Evolutionary conservation across 2,797 vertebrate species (phyloP), one percentile per base, ranked within the genome.

Genomic region (Corythornis leucogaster): DNA sequence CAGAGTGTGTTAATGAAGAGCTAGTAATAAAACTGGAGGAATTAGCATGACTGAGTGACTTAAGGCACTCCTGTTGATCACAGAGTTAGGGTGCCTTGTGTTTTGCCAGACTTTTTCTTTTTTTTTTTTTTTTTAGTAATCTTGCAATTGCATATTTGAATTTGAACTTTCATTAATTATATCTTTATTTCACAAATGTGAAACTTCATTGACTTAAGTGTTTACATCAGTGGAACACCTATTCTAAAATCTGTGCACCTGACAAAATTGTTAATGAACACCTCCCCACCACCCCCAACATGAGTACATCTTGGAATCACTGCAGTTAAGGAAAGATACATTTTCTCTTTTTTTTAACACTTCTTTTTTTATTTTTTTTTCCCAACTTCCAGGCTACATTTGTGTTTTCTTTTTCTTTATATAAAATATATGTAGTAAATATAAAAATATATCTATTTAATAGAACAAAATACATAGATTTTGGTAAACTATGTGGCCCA

Each of bases 1-100:
- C 51, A 77, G 68, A 88, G 59, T 89, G 62, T 88, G 75, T 91
- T 97, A 96, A 97, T 97, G 95, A 97, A 96, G 95, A 96, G 96
- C 93, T 85, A 87, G 93, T 88, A 92, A 86, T 94, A 96, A 95
- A 96, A 87, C 80, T 66, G 89, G 85, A 28, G 90, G 96, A 96
- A 97, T 97, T 97, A 97, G 93, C 96, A 96, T 97, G 93, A 95
- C 88, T 96, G 93, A 96, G 96, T 97, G 96, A 96, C 92, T 96
- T 79, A 89, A 91, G 26, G 24, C 83, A 92, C 93, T 89, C 89
- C 95, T 89, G 93, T 95, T 96, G 96, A 96, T 96, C 92, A 71
- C 79, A 82, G 71, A 95, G 74, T 90, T 87, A 88, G 66, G 68
- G 13, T 89, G 81, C 76, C 71, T 96, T 94, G 50, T 38, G 57